These are phyloP conservation scores for Parasteatoda tepidariorum DNA, from an alignment of 1,140 invertebrate genomes.

Conservation along the genomic window DNA sequence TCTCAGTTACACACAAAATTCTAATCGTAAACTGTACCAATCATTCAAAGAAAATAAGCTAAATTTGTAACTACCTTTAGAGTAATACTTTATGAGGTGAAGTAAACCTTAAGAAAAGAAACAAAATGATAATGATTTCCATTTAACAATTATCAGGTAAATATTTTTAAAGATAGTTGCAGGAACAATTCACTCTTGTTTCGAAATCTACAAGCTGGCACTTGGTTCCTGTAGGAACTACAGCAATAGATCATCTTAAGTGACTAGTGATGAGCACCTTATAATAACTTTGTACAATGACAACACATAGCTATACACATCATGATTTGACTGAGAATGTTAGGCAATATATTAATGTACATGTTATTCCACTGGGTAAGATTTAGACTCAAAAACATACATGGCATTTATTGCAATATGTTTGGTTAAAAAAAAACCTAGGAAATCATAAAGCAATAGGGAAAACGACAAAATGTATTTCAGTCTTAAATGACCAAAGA, in stretches of 20 bases:
- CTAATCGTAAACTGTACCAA: no score
- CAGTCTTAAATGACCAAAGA: neutral
- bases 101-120: no score
- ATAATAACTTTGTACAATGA: constrained; percentile 30
- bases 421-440: constrained; percentile 41
- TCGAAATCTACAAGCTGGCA: constrained; percentile 44
- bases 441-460: constrained; percentile 12
- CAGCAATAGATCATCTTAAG: constrained; percentile 35
- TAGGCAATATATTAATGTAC: neutral
- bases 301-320: constrained; percentile 17
- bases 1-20: no score
- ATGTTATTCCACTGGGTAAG: neutral
- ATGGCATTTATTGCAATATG: neutral
- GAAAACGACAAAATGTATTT: neutral
- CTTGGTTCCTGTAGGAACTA: constrained; percentile 53
- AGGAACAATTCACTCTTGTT: no score
- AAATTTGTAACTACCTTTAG: no score
- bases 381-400: constrained; percentile 4
- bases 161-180: no score
- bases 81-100: no score
- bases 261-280: constrained; percentile 55
- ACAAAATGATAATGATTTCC: no score
- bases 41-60: no score
- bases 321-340: neutral
- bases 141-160: no score